These are phyloP conservation scores for Cantharis rufa DNA, from an alignment of 2,888 invertebrate genomes.

Conservation along the genomic window DNA sequence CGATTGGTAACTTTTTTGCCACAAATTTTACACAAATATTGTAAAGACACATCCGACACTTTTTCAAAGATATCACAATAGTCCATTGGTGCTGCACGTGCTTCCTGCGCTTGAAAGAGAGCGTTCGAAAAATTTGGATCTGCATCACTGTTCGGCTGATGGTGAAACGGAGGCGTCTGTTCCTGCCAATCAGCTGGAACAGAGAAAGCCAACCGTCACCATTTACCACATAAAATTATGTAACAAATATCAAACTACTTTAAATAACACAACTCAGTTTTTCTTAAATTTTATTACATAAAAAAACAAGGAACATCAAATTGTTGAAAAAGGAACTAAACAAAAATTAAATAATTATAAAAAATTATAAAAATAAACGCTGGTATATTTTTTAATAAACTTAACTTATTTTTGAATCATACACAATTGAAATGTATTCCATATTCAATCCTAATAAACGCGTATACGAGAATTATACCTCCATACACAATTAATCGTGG, in stretches of 20 bases:
- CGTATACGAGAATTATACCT: not conserved
- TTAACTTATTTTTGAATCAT: not conserved
- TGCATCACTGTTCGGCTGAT: conserved; percentile 19
- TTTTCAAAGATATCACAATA: conserved; percentile 48
- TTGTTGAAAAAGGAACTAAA: not conserved
- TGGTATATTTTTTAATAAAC: not conserved
- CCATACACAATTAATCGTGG: not conserved
- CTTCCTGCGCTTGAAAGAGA: conserved; percentile 14
- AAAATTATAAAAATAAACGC: not conserved
- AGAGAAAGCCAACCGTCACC: conserved; percentile 47
- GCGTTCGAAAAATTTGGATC: conserved; percentile 9
- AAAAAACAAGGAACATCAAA: not conserved
- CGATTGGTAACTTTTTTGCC: conserved; percentile 69
- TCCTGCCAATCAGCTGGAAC: conserved; percentile 50
- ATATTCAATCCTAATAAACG: not conserved
- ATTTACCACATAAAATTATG: conserved; percentile 33
- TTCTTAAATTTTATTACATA: not conserved
- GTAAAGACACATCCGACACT: conserved; percentile 46
- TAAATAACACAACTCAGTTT: not conserved
- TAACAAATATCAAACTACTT: not conserved
- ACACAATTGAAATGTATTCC: not conserved
- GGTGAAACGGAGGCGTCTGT: conserved; percentile 41
- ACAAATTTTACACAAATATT: conserved; percentile 66
- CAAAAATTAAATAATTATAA: not conserved
- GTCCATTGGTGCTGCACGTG: conserved; percentile 38